Percentiles rank a stretch among this genome's conserved stretches.
Evolutionary conservation across 1,140 invertebrate genomes (phyloP).

Genomic region (Oscheius sp.): DNA sequence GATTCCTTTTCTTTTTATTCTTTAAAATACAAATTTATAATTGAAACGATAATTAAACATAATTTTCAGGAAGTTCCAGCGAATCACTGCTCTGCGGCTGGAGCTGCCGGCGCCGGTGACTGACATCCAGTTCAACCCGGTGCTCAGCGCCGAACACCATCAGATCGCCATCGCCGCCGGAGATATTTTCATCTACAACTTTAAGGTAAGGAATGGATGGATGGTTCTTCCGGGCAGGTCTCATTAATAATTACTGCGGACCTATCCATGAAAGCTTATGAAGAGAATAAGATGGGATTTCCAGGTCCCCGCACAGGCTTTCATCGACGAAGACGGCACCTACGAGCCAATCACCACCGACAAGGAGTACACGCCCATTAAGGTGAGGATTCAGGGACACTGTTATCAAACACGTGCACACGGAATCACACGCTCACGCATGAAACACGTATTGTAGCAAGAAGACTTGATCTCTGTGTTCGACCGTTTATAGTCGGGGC

Average conservation of each 20-base stretch:
- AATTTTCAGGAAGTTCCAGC: conserved; percentile 18
- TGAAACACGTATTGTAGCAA: too few species aligned
- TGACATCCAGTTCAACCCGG: conserved; percentile 27
- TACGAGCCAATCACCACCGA: neutral
- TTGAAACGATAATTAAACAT: neutral
- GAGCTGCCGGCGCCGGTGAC: neutral
- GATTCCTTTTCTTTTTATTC: too few species aligned
- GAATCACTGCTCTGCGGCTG: conserved; percentile 2
- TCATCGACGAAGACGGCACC: neutral
- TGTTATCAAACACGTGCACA: too few species aligned
- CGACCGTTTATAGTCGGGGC: too few species aligned
- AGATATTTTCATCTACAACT: conserved; percentile 28
- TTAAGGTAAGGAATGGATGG: conserved; percentile 30
- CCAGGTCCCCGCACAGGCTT: neutral
- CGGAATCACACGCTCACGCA: too few species aligned
- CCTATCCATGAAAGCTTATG: too few species aligned
- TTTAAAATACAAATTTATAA: too few species aligned
- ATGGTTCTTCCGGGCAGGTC: too few species aligned
- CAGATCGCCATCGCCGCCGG: conserved; percentile 29
- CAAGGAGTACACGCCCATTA: neutral
- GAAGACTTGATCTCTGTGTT: too few species aligned
- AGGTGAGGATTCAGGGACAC: neutral
- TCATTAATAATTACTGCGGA: too few species aligned
- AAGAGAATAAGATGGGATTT: neutral
- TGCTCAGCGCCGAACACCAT: neutral